Percentiles rank a stretch among this genome's conserved stretches.
These are phyloP conservation scores for Sepioteuthis lessoniana DNA, from an alignment of 2,888 invertebrate species.

Conservation along the genomic window DNA sequence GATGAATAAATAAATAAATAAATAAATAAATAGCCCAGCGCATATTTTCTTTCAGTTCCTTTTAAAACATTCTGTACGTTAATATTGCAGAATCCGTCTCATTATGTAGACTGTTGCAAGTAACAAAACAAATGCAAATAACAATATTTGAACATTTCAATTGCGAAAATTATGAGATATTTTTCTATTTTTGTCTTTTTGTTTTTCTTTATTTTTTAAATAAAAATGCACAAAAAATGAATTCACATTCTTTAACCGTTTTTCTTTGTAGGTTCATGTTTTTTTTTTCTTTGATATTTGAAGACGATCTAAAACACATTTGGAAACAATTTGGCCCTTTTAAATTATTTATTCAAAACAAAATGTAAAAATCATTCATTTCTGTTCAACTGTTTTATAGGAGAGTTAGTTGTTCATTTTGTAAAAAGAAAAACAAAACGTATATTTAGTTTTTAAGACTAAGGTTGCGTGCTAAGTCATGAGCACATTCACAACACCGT, in stretches of 20 bases:
- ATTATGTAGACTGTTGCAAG: background rate
- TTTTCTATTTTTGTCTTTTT: too few relatives aligned
- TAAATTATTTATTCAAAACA: background rate
- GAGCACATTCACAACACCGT: constrained; percentile 43
- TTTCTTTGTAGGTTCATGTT: too few relatives aligned
- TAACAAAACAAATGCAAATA: background rate
- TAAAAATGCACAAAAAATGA: too few relatives aligned
- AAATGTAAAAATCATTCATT: background rate
- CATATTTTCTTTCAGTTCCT: too few relatives aligned
- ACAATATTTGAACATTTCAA: too few relatives aligned
- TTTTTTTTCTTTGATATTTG: too few relatives aligned
- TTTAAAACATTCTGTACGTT: background rate
- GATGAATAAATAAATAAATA: background rate
- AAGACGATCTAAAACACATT: too few relatives aligned
- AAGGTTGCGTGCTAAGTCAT: background rate
- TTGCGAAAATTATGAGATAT: too few relatives aligned
- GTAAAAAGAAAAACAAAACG: background rate
- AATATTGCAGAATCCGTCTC: background rate
- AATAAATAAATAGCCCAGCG: background rate
- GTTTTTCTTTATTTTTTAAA: too few relatives aligned
- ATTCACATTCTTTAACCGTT: too few relatives aligned
- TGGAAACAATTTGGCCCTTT: background rate
- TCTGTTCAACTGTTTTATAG: background rate
- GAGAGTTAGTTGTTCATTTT: background rate
- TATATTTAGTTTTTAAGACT: background rate